phyloP scores from a whole-genome alignment of 2,113 vertebrate species.

The Heptranchias perlo region DNA sequence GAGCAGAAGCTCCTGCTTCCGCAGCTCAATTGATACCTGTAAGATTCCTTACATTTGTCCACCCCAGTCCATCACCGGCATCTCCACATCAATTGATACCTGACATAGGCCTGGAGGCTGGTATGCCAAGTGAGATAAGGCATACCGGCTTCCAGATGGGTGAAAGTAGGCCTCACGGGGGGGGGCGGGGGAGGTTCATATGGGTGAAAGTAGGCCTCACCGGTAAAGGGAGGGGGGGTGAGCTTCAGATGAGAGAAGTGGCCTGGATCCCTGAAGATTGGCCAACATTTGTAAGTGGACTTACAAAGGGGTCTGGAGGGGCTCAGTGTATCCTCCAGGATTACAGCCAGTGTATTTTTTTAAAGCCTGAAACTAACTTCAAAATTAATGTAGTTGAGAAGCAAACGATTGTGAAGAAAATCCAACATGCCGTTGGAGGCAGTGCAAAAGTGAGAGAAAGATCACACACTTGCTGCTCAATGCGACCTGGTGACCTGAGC shows the following conservation, averaged over 20 bases:
- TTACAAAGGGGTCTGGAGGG: background rate
- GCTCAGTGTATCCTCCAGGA: background rate
- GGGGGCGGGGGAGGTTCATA: too few relatives aligned
- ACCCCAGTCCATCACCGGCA: too few relatives aligned
- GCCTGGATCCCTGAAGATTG: background rate
- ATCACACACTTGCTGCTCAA: background rate
- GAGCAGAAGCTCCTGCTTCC: background rate
- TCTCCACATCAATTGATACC: background rate
- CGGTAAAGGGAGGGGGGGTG: too few relatives aligned
- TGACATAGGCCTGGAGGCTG: background rate
- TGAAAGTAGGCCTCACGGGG: too few relatives aligned
- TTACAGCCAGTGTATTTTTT: background rate
- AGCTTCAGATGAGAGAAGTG: background rate
- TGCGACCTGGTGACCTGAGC: background rate
- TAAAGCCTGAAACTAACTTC: background rate
- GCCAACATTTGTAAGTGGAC: background rate
- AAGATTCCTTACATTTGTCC: too few relatives aligned
- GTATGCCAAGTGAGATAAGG: background rate
- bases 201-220: too few relatives aligned
- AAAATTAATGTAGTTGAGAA: background rate
- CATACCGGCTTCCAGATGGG: background rate
- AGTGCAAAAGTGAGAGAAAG: background rate
- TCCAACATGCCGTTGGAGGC: background rate
- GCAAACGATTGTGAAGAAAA: background rate
- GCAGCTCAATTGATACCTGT: background rate